phyloP scores from a whole-genome alignment of 2,888 invertebrate species.

The Podotricha telesiphe region DNA sequence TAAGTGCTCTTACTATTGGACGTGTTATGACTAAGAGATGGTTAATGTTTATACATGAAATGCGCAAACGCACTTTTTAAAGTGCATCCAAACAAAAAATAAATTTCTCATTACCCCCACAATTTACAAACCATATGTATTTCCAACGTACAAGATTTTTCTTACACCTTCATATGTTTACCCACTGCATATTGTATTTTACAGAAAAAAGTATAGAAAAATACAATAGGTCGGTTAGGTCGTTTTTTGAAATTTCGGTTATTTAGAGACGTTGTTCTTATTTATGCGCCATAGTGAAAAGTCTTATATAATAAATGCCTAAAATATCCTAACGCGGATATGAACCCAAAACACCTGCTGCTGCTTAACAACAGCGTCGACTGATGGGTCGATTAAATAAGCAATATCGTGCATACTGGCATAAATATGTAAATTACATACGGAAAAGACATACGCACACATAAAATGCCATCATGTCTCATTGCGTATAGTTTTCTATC shows the following conservation, averaged over 20 bases:
- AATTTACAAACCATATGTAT: no score
- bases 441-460: background rate
- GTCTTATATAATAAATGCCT: no score
- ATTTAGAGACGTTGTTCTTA: no score
- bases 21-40: constrained; percentile 14
- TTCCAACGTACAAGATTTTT: no score
- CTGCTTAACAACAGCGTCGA: background rate
- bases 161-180: no score
- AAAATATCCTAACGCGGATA: no score
- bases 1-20: constrained; percentile 13
- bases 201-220: no score
- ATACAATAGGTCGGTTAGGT: no score
- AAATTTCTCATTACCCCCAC: background rate
- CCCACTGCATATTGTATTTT: no score
- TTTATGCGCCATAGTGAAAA: no score
- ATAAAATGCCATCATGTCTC: constrained; percentile 37
- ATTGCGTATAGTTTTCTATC: constrained; percentile 31
- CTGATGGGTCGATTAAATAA: background rate
- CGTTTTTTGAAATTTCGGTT: no score
- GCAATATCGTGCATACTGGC: background rate
- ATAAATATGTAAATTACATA: constrained; percentile 7
- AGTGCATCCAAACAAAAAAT: background rate
- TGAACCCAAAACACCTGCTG: no score
- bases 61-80: background rate
- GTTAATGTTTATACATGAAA: constrained; percentile 1